Percentiles rank a stretch among this genome's conserved stretches.
Evolutionary conservation across 2,113 vertebrate genomes (phyloP).

Genomic region (Sminthopsis crassicaudata): DNA sequence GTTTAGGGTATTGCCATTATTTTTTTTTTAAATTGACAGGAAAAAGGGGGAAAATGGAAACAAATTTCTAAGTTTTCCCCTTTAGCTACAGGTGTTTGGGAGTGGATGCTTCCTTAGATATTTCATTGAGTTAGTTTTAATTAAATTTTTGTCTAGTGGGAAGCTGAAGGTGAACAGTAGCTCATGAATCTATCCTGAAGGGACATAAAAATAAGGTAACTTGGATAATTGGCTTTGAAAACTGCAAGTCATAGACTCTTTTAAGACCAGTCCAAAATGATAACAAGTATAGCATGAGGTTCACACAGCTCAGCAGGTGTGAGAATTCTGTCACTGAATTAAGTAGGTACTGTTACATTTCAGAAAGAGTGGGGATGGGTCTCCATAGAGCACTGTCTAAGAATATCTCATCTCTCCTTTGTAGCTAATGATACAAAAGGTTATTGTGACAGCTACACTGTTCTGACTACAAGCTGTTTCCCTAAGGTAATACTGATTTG

Average conservation of each 20-base stretch:
- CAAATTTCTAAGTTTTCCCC: background rate
- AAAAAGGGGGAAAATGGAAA: background rate
- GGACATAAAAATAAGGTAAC: slow-evolving; percentile 23
- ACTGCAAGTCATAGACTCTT: slow-evolving; percentile 54
- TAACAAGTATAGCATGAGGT: slow-evolving; percentile 69
- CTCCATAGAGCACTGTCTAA: slow-evolving; percentile 53
- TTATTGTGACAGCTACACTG: background rate
- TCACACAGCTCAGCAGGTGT: slow-evolving; percentile 67
- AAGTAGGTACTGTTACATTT: slow-evolving; percentile 65
- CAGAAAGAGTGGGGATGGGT: slow-evolving; percentile 60
- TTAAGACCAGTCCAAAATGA: slow-evolving; percentile 65
- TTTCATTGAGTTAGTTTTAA: slow-evolving; percentile 55
- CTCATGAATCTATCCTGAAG: slow-evolving; percentile 16
- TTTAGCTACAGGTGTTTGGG: slow-evolving; percentile 22
- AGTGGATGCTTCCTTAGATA: background rate
- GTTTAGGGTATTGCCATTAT: background rate
- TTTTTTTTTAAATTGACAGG: background rate
- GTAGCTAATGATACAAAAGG: slow-evolving; percentile 12
- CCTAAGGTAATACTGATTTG: background rate
- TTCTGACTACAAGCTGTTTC: background rate
- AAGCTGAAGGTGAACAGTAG: background rate
- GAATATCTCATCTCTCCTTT: slow-evolving; percentile 62
- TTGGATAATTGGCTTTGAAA: slow-evolving; percentile 60
- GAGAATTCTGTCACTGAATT: slow-evolving; percentile 68
- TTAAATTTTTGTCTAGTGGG: slow-evolving; percentile 37